Percentiles rank a stretch among this genome's conserved stretches.
phyloP scores from a whole-genome alignment of 2,888 invertebrate genomes.

The Artemia sinica region DNA sequence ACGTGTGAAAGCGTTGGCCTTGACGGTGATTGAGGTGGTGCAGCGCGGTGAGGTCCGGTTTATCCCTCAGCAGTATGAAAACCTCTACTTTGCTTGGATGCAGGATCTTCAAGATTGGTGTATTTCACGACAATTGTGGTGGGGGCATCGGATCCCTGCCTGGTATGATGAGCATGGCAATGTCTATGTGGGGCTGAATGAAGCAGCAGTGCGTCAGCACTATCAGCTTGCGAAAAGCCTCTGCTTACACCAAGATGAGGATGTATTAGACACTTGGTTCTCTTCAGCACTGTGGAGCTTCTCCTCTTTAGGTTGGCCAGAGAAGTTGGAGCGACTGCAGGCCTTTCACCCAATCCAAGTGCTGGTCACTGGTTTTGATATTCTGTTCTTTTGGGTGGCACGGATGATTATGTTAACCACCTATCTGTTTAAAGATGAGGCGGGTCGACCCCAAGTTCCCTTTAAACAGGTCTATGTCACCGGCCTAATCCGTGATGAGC shows the following conservation, averaged over 20 bases:
- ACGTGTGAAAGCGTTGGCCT: constrained; percentile 44
- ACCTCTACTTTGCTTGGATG: constrained; percentile 92
- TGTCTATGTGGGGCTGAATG: constrained; percentile 26
- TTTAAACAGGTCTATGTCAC: constrained; percentile 82
- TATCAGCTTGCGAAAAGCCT: too few species aligned
- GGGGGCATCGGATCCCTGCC: constrained; percentile 96
- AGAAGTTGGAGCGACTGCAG: constrained; percentile 47
- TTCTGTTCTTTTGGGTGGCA: constrained; percentile 45
- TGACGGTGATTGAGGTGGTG: constrained; percentile 61
- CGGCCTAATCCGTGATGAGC: constrained; percentile 91
- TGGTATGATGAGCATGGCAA: constrained; percentile 44
- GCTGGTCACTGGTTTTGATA: constrained; percentile 42
- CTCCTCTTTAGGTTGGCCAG: constrained; percentile 41
- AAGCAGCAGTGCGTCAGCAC: constrained; percentile 80
- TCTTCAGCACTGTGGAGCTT: constrained; percentile 40
- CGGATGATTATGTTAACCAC: constrained; percentile 52
- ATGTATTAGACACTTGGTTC: constrained; percentile 43
- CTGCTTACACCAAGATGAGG: constrained; percentile 37
- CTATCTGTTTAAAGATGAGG: constrained; percentile 66
- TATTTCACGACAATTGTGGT: constrained; percentile 94
- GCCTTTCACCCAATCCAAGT: constrained; percentile 78
- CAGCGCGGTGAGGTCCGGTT: constrained; percentile 61
- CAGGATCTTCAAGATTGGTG: constrained; percentile 95
- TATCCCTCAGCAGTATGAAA: constrained; percentile 72
- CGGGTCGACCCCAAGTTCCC: constrained; percentile 71